Base-by-base conservation (phyloP, 1,140 invertebrate genomes). In the Ostrea denselamellosa region DNA sequence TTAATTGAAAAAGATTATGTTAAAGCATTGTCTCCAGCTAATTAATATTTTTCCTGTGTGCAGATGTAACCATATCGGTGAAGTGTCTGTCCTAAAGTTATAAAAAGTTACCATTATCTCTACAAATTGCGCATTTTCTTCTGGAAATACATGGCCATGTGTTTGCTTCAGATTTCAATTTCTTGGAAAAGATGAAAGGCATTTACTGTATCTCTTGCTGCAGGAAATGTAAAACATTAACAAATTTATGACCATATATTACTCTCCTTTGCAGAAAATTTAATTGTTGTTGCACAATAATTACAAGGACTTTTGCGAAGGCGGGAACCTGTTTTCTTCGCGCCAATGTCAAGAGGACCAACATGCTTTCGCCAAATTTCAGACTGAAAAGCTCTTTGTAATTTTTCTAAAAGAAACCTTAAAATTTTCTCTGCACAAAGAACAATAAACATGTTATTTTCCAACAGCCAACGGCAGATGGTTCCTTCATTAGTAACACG, bases 231-330 rank as follows among this genome's bases (percentile, higher is more conserved):
- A 62, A 25, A 52, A 85, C 28, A 54, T 85, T 85, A 85, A 58
- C 83, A 85, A 85, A 34, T 85, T 85, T 85, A 85, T 85, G 83
- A 85, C 83, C 83, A 85, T 85, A 85, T 85, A 85, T 85, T 85
- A 12, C 83, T 62, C 83, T 85, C 83, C 28, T 85, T 62, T 85
- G 68, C 28, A 62, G 28, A 85, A 62, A 62, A 28, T 56, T 56
- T 54, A 85, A 53, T 83, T 54, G 82, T 34, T 58, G 83, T 58
- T 85, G 53, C 56, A 10, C 14, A 22, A 34, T 85, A 62, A 85
- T 85, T 62, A 85, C 54, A 85, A 85, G 53, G 83, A 85, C 44
- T 28, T 53, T 34, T 44, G 83, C 17, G 53, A 85, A 56, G 83
- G 83, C 83, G 83, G 53, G 53, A 34, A 85, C 51, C 28, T 17